A percentile compares a stretch with the other conserved stretches of the same genome.
These are phyloP conservation scores for Eueremaeus valkanovi DNA, from an alignment of 2,888 invertebrate genomes.

Conservation along the genomic window DNA sequence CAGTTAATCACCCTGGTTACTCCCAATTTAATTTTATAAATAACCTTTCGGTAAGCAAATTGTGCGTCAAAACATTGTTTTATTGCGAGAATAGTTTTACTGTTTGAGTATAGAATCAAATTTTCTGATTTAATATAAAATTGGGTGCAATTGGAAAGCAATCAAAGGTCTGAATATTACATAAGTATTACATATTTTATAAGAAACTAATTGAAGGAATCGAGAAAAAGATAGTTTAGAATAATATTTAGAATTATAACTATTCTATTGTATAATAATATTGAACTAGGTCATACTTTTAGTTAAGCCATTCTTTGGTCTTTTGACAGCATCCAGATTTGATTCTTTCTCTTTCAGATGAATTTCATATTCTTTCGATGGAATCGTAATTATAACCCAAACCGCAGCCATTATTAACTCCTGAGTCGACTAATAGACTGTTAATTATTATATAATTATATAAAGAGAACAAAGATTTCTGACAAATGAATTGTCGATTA, in stretches of 20 bases:
- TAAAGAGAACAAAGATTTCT: not conserved
- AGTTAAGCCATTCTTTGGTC: not conserved
- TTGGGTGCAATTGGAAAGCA: too few species aligned
- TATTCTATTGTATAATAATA: too few species aligned
- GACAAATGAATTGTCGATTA: not conserved
- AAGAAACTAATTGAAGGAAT: not conserved
- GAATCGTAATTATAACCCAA: constrained; percentile 40
- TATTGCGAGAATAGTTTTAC: too few species aligned
- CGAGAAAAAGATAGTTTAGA: not conserved
- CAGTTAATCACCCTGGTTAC: too few species aligned
- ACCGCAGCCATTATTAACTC: constrained; percentile 38
- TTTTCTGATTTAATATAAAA: too few species aligned
- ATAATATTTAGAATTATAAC: too few species aligned
- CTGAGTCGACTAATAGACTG: not conserved
- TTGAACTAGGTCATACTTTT: constrained; percentile 4
- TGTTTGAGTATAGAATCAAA: too few species aligned
- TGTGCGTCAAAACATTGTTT: too few species aligned
- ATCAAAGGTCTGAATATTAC: too few species aligned
- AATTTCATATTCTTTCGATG: constrained; percentile 23
- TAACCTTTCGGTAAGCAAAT: too few species aligned
- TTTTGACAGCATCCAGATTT: not conserved
- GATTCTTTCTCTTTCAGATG: constrained; percentile 21
- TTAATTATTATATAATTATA: not conserved
- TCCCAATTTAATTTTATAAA: too few species aligned
- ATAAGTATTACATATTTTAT: too few species aligned